A percentile compares a stretch with the other conserved stretches of the same genome.
Conservation (phyloP, 1,140 invertebrate genomes). For the Nylanderia fulva region DNA sequence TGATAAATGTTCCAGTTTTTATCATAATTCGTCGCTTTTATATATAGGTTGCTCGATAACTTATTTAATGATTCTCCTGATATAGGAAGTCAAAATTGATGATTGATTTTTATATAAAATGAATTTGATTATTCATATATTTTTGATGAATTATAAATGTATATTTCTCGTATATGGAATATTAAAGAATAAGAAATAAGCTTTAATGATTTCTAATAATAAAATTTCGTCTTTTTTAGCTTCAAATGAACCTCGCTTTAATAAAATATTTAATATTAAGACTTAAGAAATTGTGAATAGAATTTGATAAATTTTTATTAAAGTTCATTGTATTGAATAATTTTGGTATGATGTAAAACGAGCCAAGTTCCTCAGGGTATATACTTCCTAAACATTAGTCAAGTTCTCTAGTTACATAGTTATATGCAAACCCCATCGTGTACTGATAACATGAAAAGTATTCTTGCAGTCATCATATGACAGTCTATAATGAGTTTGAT, state of each 20-base stretch:
- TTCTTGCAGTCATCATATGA: neutral
- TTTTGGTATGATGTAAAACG: neutral
- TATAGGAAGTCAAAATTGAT: neutral
- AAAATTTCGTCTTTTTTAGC: neutral
- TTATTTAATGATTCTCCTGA: neutral
- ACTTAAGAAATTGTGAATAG: neutral
- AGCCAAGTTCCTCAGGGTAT: neutral
- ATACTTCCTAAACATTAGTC: neutral
- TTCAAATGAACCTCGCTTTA: neutral
- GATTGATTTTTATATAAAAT: neutral
- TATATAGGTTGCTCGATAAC: neutral
- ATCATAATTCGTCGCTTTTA: neutral
- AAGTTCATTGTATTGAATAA: neutral
- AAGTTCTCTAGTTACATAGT: neutral
- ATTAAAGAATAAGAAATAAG: neutral
- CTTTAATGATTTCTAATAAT: neutral
- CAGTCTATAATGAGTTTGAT: neutral
- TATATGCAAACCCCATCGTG: neutral
- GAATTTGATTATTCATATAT: neutral
- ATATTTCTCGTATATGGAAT: neutral
- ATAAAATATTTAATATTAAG: neutral
- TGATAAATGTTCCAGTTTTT: neutral
- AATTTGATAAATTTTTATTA: neutral
- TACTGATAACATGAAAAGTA: neutral
- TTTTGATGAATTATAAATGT: neutral